Evolutionary conservation across 2,888 invertebrate species (phyloP), one percentile per base, ranked within the genome.

Genomic region (Melikaiella ostensackeni): DNA sequence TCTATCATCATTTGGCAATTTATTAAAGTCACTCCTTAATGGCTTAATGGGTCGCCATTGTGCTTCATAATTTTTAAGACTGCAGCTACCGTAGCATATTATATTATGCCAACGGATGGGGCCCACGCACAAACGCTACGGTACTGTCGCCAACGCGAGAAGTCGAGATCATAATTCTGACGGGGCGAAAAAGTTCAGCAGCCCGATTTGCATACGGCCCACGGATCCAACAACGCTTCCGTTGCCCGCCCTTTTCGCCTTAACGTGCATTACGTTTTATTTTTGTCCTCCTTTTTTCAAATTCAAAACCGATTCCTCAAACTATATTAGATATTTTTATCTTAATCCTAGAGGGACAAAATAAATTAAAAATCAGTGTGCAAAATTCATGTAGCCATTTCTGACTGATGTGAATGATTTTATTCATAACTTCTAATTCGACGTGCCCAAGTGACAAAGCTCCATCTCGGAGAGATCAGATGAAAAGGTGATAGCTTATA

Each of bases 61-160:
- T 70, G 19, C 16, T 70, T 70, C 1, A 9, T 1, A 16, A 30
- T 30, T 70, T 70, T 70, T 70, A n/a, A 8, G 9, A 42, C 19
- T 46, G 6, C 42, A 19, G 66, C 66, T 70, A 70, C 66, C 9
- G 66, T 46, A 66, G 13, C 2, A 42, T 24, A 57, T 57, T 57
- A 57, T 38, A 38, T 21, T 27, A 24, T 46, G 66, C 24, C 46
- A 66, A 38, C n/a, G 38, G 35, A 63, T 46, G n/a, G 27, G 66
- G 46, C 66, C 66, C 46, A 70, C 66, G 66, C 66, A 70, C 8
- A 46, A 8, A 30, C 16, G 5, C 42, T 70, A 70, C 46, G 46
- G 66, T 70, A 30, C 42, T 70, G 66, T 70, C 66, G 66, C 66
- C 66, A 70, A 70, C 66, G 66, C 66, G 66, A 70, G 46, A 70